phyloP scores from a whole-genome alignment of 2,797 vertebrate genomes.

The Siniperca undulata region DNA sequence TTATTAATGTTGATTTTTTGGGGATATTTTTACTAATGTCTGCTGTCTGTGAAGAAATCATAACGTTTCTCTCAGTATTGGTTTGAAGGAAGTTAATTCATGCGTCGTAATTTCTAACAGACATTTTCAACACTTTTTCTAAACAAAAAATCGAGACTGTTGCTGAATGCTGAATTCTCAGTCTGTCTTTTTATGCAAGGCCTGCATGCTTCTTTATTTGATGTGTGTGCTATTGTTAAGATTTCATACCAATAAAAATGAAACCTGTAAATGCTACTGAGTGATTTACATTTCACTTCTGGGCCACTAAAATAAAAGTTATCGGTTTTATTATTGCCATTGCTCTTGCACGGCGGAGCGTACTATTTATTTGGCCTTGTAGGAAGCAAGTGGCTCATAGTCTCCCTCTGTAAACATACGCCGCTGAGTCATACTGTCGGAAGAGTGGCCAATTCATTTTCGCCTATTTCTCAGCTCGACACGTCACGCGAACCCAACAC shows the following conservation, averaged over 20 bases:
- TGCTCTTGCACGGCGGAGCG: not conserved
- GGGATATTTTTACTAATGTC: not conserved
- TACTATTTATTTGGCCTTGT: conserved; percentile 44
- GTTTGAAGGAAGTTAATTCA: not conserved
- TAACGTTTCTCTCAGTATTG: not conserved
- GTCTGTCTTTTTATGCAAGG: not conserved
- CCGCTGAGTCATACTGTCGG: conserved; percentile 67
- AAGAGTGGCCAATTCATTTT: conserved; percentile 64
- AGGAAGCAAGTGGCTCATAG: conserved; percentile 47
- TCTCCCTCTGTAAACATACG: conserved; percentile 56
- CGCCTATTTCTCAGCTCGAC: conserved; percentile 58
- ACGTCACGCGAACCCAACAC: conserved; percentile 69
- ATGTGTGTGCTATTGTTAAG: not conserved
- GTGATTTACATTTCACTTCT: conserved; percentile 22
- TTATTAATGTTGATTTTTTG: not conserved
- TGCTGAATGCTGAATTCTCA: not conserved
- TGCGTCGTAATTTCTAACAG: not conserved
- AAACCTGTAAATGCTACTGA: conserved; percentile 14
- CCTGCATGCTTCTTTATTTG: not conserved
- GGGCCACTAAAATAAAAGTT: conserved; percentile 24
- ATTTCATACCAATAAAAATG: conserved; percentile 11
- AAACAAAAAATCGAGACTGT: not conserved
- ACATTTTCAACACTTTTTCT: not conserved
- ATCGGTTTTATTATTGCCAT: conserved; percentile 9
- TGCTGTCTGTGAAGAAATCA: not conserved